Conservation (phyloP, 2,888 invertebrate genomes). For the Acronicta leporina region DNA sequence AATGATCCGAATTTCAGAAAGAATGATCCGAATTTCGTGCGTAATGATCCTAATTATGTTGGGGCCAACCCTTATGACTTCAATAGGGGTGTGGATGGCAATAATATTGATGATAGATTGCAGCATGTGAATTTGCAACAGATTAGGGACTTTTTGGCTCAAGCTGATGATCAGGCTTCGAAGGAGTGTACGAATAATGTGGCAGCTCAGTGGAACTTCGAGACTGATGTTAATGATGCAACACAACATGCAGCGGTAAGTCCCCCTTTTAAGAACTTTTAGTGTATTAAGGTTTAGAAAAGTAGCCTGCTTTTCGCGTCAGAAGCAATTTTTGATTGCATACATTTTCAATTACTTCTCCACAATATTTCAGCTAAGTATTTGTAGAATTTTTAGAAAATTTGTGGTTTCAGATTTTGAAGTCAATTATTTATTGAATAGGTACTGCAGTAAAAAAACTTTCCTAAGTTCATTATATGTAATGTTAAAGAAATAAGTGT, state of each 20-base stretch:
- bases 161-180: conserved; percentile 93
- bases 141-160: conserved; percentile 90
- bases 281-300: too few relatives aligned
- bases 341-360: too few relatives aligned
- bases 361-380: too few relatives aligned
- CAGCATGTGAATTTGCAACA: conserved; percentile 83
- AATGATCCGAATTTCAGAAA: conserved; percentile 83
- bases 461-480: too few relatives aligned
- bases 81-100: conserved; percentile 75
- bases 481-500: too few relatives aligned
- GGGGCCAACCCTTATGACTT: conserved; percentile 83
- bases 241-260: conserved; percentile 95
- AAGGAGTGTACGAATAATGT: conserved; percentile 95
- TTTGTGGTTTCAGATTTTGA: too few relatives aligned
- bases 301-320: too few relatives aligned
- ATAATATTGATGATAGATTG: conserved; percentile 79
- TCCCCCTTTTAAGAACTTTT: conserved; percentile 54
- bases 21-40: conserved; percentile 87
- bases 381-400: too few relatives aligned
- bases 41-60: conserved; percentile 81
- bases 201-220: conserved; percentile 96
- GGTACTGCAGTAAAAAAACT: too few relatives aligned
- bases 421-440: too few relatives aligned
- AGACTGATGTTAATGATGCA: conserved; percentile 95
- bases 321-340: too few relatives aligned